Percentiles rank a stretch among this genome's conserved stretches.
These are phyloP conservation scores for Rosalia funebris DNA, from an alignment of 2,888 invertebrate genomes.

Conservation along the genomic window DNA sequence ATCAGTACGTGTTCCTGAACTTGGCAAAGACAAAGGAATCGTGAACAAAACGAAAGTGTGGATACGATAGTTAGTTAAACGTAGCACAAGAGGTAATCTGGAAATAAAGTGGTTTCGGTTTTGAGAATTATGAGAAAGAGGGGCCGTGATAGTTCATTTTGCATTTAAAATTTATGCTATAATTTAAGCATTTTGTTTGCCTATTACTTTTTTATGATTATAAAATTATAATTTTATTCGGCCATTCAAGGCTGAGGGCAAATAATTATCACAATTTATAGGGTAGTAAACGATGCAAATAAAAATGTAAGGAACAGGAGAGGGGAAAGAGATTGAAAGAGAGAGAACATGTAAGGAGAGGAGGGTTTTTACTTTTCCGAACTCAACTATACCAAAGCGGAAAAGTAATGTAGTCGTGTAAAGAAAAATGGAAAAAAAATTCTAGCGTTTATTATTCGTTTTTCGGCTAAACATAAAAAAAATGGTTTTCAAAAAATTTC, in stretches of 20 bases:
- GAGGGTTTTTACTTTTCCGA: too few relatives aligned
- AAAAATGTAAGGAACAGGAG: not conserved
- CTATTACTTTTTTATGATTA: conserved; percentile 7
- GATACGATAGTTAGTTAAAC: not conserved
- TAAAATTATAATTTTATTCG: conserved; percentile 4
- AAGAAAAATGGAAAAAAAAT: too few relatives aligned
- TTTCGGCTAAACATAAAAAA: too few relatives aligned
- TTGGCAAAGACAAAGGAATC: not conserved
- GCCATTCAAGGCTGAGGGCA: not conserved
- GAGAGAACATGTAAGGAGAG: too few relatives aligned
- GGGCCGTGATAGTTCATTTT: conserved; percentile 11
- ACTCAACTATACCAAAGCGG: too few relatives aligned
- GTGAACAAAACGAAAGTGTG: not conserved
- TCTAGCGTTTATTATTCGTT: too few relatives aligned
- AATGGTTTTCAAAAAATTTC: too few relatives aligned
- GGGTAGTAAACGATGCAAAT: not conserved
- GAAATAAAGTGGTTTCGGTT: conserved; percentile 19
- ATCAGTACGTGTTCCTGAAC: not conserved
- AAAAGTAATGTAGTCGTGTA: too few relatives aligned
- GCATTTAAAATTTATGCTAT: conserved; percentile 17
- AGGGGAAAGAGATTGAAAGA: not conserved
- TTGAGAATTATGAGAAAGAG: conserved; percentile 4
- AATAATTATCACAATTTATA: not conserved
- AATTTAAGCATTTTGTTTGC: conserved; percentile 17
- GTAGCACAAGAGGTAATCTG: conserved; percentile 15